These are phyloP conservation scores for Buphagus erythrorhynchus DNA, from an alignment of 2,797 vertebrate genomes.

Conservation along the genomic window DNA sequence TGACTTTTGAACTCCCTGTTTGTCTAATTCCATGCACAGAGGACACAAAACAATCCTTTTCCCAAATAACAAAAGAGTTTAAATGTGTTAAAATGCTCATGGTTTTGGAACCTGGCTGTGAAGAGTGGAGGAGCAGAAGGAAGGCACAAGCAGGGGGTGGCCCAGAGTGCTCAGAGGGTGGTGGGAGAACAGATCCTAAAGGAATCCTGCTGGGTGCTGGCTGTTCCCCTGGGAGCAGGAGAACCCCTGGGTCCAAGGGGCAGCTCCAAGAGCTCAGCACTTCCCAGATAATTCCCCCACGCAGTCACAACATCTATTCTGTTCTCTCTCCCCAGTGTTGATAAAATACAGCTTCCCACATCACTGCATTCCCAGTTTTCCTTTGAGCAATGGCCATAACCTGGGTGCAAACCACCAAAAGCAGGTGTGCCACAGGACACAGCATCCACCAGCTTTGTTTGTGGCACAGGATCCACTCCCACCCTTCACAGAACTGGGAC, in stretches of 20 bases:
- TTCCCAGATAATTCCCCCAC: not conserved
- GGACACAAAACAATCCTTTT: not conserved
- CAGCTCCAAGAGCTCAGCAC: not conserved
- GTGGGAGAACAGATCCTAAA: not conserved
- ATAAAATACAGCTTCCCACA: not conserved
- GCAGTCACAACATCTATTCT: not conserved
- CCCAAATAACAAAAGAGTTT: not conserved
- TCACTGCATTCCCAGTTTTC: accelerated
- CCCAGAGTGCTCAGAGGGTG: not conserved
- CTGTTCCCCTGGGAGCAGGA: not conserved
- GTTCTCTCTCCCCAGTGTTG: not conserved
- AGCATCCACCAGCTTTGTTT: not conserved
- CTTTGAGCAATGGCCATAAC: not conserved
- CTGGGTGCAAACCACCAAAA: not conserved
- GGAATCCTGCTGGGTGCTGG: not conserved
- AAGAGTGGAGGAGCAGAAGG: not conserved
- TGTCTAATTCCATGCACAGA: not conserved
- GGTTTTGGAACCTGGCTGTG: not conserved
- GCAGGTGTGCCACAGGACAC: not conserved
- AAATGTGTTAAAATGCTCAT: accelerated
- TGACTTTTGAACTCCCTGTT: not conserved
- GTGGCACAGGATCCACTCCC: not conserved
- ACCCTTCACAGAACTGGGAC: not conserved
- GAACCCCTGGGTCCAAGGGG: not conserved
- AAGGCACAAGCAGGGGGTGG: not conserved